A percentile compares a stretch with the other conserved stretches of the same genome.
These are phyloP conservation scores for Steinernema carpocapsae DNA, from an alignment of 2,888 invertebrate genomes.

Conservation along the genomic window DNA sequence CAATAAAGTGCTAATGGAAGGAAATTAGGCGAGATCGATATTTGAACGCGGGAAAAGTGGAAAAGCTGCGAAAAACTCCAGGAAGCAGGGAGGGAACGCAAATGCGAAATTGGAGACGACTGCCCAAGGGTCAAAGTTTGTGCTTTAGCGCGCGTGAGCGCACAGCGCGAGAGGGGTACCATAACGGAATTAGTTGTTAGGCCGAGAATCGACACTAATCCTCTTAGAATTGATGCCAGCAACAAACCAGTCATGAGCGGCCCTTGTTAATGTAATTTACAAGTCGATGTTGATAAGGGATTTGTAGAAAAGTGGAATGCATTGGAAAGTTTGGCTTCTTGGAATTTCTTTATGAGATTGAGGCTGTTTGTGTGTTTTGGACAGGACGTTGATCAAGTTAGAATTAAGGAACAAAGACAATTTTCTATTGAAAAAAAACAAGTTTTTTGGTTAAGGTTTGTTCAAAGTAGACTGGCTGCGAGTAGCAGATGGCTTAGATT, in stretches of 20 bases:
- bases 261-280: neutral
- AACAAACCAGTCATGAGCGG: neutral
- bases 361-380: too few species aligned
- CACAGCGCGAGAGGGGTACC: neutral
- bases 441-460: too few species aligned
- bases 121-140: conserved; percentile 1
- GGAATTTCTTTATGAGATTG: too few species aligned
- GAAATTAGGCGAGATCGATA: conserved; percentile 26
- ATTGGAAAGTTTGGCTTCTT: neutral
- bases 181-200: neutral
- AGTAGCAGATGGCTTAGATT: too few species aligned
- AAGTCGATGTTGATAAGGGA: neutral
- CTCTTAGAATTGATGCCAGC: conserved; percentile 1
- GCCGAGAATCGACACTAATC: conserved; percentile 18
- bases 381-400: too few species aligned
- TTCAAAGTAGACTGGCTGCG: too few species aligned
- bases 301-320: neutral
- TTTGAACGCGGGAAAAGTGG: conserved; percentile 15
- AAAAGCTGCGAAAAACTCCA: neutral
- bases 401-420: too few species aligned
- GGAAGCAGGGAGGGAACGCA: neutral
- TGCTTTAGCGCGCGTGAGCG: neutral
- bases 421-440: too few species aligned
- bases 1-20: conserved; percentile 16
- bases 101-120: conserved; percentile 16